Percentiles rank a stretch among this genome's conserved stretches.
These are phyloP conservation scores for Tenthredo distinguenda DNA, from an alignment of 2,888 invertebrate species.

Conservation along the genomic window DNA sequence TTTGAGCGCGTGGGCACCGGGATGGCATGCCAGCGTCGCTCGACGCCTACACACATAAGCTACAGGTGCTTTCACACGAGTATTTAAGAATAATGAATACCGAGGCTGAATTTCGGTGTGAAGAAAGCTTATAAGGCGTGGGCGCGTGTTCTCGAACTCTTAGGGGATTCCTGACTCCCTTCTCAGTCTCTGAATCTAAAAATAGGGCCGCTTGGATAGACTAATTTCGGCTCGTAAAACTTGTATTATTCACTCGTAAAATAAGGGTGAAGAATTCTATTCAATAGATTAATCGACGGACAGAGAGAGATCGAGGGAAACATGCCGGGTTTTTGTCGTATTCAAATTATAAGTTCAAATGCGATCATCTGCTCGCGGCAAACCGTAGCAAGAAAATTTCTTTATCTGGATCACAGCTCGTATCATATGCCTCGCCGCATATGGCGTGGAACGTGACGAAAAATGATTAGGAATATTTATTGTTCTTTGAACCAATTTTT, in stretches of 20 bases:
- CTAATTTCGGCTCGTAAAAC: conserved; percentile 1
- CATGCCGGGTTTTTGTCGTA: neutral
- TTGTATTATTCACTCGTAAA: neutral
- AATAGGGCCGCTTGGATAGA: neutral
- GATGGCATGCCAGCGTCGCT: neutral
- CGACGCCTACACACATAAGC: neutral
- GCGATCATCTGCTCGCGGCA: neutral
- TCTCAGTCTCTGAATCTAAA: neutral
- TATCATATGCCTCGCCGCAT: neutral
- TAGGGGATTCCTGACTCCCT: conserved; percentile 30
- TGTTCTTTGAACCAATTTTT: neutral
- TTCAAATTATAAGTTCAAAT: neutral
- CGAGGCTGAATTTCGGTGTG: neutral
- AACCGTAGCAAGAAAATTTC: neutral
- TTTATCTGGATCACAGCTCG: neutral
- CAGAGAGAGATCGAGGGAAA: neutral
- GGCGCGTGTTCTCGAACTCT: conserved; percentile 27
- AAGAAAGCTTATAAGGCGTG: conserved; percentile 12
- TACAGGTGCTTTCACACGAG: conserved; percentile 7
- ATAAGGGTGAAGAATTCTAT: neutral
- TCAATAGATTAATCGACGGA: neutral
- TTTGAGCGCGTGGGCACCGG: neutral
- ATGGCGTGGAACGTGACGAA: neutral
- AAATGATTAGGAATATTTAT: neutral
- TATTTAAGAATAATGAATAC: neutral